Evolutionary conservation across 2,888 invertebrate genomes (phyloP).

Genomic region (Callinectes sapidus): DNA sequence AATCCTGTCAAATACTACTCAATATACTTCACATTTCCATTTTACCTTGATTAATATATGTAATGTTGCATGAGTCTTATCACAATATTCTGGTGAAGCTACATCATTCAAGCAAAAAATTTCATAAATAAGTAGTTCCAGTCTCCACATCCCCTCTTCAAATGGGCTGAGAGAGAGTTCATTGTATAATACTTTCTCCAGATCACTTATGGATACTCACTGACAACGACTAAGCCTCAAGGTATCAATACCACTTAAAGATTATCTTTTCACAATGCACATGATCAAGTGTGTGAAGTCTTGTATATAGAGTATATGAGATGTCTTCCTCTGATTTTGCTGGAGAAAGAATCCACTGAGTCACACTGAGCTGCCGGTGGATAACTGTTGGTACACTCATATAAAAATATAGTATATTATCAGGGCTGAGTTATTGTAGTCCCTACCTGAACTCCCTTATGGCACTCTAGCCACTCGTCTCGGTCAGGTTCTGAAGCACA

Average conservation of each 20-base stretch:
- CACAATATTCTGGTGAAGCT: background rate
- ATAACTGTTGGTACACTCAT: conserved; percentile 36
- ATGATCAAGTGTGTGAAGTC: conserved; percentile 25
- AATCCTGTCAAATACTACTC: background rate
- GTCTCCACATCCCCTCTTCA: background rate
- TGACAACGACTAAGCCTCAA: conserved; percentile 14
- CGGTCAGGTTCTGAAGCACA: conserved; percentile 25
- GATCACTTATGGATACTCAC: conserved; percentile 26
- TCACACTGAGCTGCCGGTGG: conserved; percentile 37
- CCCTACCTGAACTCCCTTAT: conserved; percentile 37
- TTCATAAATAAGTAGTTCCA: background rate
- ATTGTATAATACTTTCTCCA: conserved; percentile 35
- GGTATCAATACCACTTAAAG: conserved; percentile 19
- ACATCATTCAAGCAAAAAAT: background rate
- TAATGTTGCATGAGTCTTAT: conserved; percentile 12
- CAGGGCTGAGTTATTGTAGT: conserved; percentile 20
- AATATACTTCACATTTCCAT: background rate
- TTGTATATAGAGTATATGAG: background rate
- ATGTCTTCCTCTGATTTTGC: conserved; percentile 22
- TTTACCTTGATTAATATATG: background rate
- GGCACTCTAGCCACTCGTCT: background rate
- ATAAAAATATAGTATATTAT: conserved; percentile 48
- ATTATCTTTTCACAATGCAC: conserved; percentile 32
- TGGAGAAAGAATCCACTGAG: conserved; percentile 20
- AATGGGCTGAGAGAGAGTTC: background rate